These are phyloP conservation scores for Spodoptera frugiperda DNA, from an alignment of 1,140 invertebrate species.

Conservation along the genomic window DNA sequence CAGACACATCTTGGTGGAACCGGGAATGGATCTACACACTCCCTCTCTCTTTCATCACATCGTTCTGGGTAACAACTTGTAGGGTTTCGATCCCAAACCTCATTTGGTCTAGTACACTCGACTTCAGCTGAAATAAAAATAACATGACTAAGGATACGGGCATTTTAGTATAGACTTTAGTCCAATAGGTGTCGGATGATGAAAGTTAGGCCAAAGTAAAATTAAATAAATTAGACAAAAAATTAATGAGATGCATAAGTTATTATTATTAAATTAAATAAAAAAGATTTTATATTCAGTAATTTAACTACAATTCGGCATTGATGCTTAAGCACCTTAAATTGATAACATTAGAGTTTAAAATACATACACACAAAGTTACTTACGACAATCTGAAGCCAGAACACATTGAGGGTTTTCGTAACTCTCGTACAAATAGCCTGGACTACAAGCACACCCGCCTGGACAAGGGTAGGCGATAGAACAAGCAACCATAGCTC, in stretches of 20 bases:
- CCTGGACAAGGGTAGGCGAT: constrained; percentile 3
- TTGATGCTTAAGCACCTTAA: too few relatives aligned
- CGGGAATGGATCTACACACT: background rate
- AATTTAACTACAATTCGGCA: too few relatives aligned
- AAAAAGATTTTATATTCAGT: too few relatives aligned
- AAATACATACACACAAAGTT: background rate
- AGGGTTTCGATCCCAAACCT: background rate
- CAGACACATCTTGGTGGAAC: constrained; percentile 4
- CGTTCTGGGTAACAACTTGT: background rate
- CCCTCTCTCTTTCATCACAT: background rate
- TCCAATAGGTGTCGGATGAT: too few relatives aligned
- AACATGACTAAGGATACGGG: too few relatives aligned
- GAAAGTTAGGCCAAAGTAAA: too few relatives aligned
- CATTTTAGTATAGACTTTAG: too few relatives aligned
- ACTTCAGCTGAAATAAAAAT: constrained; percentile 1
- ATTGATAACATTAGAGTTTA: too few relatives aligned
- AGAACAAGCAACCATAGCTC: background rate
- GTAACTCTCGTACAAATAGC: constrained; percentile 12
- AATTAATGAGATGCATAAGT: too few relatives aligned
- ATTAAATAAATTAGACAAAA: too few relatives aligned
- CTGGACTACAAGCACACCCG: constrained; percentile 33
- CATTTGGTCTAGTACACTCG: constrained; percentile 5
- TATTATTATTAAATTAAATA: too few relatives aligned
- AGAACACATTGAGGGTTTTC: constrained; percentile 38
- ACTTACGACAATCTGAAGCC: constrained; percentile 40